phyloP scores from a whole-genome alignment of 2,797 vertebrate genomes.

The Spatula clypeata region DNA sequence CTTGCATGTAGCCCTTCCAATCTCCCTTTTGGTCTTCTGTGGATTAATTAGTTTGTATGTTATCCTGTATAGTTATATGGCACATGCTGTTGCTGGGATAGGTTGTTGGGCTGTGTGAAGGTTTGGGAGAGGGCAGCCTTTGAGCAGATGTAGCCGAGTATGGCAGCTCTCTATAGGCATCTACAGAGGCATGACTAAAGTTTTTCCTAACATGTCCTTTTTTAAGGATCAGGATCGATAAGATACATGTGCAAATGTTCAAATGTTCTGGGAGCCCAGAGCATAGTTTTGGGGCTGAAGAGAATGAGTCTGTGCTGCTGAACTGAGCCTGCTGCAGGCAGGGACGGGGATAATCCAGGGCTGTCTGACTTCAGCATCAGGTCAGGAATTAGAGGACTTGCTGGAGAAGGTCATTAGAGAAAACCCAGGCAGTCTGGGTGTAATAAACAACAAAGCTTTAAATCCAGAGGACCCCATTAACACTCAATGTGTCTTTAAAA shows the following conservation, averaged over 20 bases:
- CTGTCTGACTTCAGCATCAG: conserved; percentile 20
- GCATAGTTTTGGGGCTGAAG: not conserved
- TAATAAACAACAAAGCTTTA: conserved; percentile 63
- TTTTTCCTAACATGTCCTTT: not conserved
- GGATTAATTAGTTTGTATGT: too few species aligned
- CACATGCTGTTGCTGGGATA: too few species aligned
- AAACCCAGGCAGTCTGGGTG: conserved; percentile 38
- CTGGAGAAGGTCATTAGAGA: conserved; percentile 49
- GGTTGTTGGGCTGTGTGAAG: not conserved
- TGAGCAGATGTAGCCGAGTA: not conserved
- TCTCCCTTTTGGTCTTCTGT: not conserved
- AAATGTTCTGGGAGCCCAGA: accelerated
- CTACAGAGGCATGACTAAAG: not conserved
- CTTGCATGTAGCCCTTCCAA: not conserved
- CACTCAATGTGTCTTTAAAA: conserved; percentile 62
- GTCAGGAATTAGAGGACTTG: conserved; percentile 64
- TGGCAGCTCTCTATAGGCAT: not conserved
- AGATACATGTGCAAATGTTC: accelerated
- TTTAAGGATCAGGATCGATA: not conserved
- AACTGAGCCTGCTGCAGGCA: not conserved
- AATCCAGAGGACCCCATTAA: conserved; percentile 64
- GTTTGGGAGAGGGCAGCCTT: too few species aligned
- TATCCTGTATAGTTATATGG: too few species aligned
- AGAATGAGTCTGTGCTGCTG: not conserved
- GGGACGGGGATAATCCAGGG: not conserved